Percentiles rank a stretch among this genome's conserved stretches.
Conservation (phyloP, 2,888 invertebrate species). For the Philopedon plagiatum region DNA sequence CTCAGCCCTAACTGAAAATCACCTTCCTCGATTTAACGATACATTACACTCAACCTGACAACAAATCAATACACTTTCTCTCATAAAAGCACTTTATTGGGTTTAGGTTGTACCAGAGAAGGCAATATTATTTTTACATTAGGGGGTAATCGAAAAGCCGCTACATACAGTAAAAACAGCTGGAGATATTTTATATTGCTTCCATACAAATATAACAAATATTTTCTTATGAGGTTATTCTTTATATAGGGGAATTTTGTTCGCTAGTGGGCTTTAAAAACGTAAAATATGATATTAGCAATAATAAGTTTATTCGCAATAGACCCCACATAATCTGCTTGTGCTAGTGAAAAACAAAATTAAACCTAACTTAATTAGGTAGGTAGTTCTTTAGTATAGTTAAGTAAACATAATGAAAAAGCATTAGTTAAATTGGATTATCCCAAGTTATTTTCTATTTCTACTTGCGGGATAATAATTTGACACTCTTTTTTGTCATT, state of each 20-base stretch:
- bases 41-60: slow-evolving; percentile 46
- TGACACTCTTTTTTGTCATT: too few relatives aligned
- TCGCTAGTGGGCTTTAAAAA: too few relatives aligned
- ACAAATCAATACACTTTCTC: slow-evolving; percentile 44
- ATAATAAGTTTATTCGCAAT: too few relatives aligned
- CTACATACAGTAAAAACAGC: slow-evolving; percentile 5
- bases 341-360: too few relatives aligned
- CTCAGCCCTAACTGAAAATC: slow-evolving; percentile 31
- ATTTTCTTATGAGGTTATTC: not conserved
- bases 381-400: too few relatives aligned
- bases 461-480: too few relatives aligned
- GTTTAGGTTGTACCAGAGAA: slow-evolving; percentile 33
- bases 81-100: slow-evolving; percentile 47
- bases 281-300: too few relatives aligned
- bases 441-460: too few relatives aligned
- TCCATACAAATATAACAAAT: not conserved
- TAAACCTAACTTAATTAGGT: too few relatives aligned
- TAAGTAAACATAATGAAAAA: too few relatives aligned
- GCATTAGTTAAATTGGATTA: too few relatives aligned
- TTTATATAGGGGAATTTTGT: not conserved
- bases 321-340: too few relatives aligned
- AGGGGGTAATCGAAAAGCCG: slow-evolving; percentile 28
- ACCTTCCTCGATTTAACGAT: slow-evolving; percentile 46
- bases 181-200: slow-evolving; percentile 10
- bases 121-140: slow-evolving; percentile 43